phyloP scores from a whole-genome alignment of 2,888 invertebrate species.

The Macrophya annulata region DNA sequence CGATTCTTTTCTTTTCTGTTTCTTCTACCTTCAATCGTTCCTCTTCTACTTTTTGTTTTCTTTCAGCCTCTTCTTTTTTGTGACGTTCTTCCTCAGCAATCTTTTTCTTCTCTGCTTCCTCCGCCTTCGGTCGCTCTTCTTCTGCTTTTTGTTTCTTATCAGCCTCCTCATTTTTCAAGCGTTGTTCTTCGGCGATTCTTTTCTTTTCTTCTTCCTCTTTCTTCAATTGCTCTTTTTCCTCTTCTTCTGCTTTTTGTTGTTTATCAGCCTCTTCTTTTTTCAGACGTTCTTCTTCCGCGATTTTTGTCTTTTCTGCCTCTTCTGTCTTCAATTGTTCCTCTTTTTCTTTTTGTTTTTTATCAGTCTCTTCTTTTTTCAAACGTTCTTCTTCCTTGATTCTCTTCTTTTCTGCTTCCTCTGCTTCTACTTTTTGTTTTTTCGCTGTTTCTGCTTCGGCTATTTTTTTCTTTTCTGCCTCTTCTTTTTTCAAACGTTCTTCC shows the following conservation, averaged over 20 bases:
- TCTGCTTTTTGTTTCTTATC: slow-evolving; percentile 21
- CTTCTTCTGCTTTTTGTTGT: slow-evolving; percentile 50
- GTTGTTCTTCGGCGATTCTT: not conserved
- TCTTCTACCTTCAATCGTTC: slow-evolving; percentile 53
- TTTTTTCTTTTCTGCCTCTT: slow-evolving; percentile 59
- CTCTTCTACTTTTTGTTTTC: slow-evolving; percentile 58
- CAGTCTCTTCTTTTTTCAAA: slow-evolving; percentile 56
- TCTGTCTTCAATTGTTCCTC: slow-evolving; percentile 59
- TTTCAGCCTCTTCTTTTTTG: slow-evolving; percentile 50
- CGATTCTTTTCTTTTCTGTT: slow-evolving; percentile 57
- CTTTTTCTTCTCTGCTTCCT: slow-evolving; percentile 18
- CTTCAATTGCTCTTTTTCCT: not conserved
- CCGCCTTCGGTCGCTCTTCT: not conserved
- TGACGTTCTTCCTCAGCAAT: slow-evolving; percentile 45
- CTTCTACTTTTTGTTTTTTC: slow-evolving; percentile 57
- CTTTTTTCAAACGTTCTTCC: slow-evolving; percentile 55
- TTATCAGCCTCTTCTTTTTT: slow-evolving; percentile 60
- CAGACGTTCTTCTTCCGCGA: slow-evolving; percentile 43
- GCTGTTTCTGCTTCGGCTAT: slow-evolving; percentile 47
- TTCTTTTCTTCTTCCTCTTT: not conserved
- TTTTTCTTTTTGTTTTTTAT: slow-evolving; percentile 58
- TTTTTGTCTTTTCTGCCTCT: slow-evolving; percentile 25
- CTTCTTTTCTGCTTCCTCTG: slow-evolving; percentile 60
- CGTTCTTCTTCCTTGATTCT: slow-evolving; percentile 59
- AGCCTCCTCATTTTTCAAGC: slow-evolving; percentile 1